Evolutionary conservation across 1,140 invertebrate genomes (phyloP).

Genomic region (Pachypsylla venusta): DNA sequence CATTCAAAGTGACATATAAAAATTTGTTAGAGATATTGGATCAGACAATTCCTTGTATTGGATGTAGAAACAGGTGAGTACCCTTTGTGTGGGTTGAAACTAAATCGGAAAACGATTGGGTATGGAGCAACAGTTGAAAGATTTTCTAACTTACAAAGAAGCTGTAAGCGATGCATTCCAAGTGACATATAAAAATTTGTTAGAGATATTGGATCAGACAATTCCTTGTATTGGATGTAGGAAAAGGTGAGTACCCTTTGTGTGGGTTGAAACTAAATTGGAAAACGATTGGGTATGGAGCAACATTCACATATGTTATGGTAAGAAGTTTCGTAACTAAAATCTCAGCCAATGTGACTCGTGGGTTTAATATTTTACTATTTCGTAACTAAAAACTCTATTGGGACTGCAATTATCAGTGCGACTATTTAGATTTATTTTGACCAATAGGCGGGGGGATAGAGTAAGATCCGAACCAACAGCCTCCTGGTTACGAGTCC

Average conservation of each 20-base stretch:
- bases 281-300: too few relatives aligned
- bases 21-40: slow-evolving; percentile 68
- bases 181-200: slow-evolving; percentile 65
- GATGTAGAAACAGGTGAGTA: slow-evolving; percentile 74
- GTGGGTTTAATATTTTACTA: too few relatives aligned
- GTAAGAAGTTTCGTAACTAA: too few relatives aligned
- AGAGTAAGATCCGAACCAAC: too few relatives aligned
- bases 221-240: slow-evolving; percentile 86
- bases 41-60: slow-evolving; percentile 81
- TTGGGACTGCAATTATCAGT: too few relatives aligned
- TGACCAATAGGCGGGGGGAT: too few relatives aligned
- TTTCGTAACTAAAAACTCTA: too few relatives aligned
- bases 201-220: slow-evolving; percentile 66
- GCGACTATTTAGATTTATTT: too few relatives aligned
- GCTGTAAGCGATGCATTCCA: slow-evolving; percentile 65
- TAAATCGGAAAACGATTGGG: slow-evolving; percentile 58
- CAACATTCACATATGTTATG: too few relatives aligned
- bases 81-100: slow-evolving; percentile 62
- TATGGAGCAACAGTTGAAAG: slow-evolving; percentile 66
- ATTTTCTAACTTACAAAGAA: slow-evolving; percentile 61
- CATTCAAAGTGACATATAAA: slow-evolving; percentile 65
- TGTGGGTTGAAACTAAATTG: too few relatives aligned
- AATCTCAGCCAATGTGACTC: too few relatives aligned
- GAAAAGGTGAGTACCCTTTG: slow-evolving; percentile 68
- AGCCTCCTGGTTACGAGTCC: too few relatives aligned